Base-by-base conservation (phyloP, 2,797 vertebrate species). In the Brachyrhaphis roseni region DNA sequence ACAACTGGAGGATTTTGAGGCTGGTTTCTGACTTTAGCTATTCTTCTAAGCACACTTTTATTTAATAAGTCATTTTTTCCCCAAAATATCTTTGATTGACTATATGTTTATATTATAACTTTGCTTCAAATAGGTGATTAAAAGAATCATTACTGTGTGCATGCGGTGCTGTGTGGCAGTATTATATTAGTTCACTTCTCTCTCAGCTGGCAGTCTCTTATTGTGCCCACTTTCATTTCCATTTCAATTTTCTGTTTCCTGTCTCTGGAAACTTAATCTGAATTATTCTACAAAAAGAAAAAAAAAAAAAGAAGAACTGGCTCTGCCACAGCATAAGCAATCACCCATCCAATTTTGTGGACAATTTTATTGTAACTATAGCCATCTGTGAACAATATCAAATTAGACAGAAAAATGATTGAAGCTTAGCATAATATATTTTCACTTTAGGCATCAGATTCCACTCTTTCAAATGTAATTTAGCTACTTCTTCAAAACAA, bases 221-320 rank as follows among this genome's bases (percentile, higher is more conserved):
- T 89, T 95, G 95, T 95, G 91, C 92, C 90, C 93, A 95, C 94
- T 96, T 77, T 96, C 93, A 96, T 97, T 98, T 97, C 94, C 97
- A 97, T 97, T 97, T 98, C 93, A 96, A 95, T 97, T 97, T 98
- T 97, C 96, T 70, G 94, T 92, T 97, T 96, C 95, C 93, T 95
- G 90, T 95, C 93, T 94, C 90, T 91, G 95, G 95, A 96, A 94
- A 88, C 96, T 95, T 96, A 96, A 96, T 96, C 96, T 95, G 93
- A 95, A 96, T 96, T 96, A 94, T 94, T 92, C 95, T 93, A 20
- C 68, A 45, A 46, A 45, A 66, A n/a, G 1, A 5, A 75, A 31
- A 46, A 55, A n/a, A 92, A 92, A 39, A 68, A 72, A 41, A 96
- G 87, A 20, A 71, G 26, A 68, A 93, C 90, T 85, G 88, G 93